These are phyloP conservation scores for Eurystomus gularis DNA, from an alignment of 2,113 vertebrate genomes.

Conservation along the genomic window DNA sequence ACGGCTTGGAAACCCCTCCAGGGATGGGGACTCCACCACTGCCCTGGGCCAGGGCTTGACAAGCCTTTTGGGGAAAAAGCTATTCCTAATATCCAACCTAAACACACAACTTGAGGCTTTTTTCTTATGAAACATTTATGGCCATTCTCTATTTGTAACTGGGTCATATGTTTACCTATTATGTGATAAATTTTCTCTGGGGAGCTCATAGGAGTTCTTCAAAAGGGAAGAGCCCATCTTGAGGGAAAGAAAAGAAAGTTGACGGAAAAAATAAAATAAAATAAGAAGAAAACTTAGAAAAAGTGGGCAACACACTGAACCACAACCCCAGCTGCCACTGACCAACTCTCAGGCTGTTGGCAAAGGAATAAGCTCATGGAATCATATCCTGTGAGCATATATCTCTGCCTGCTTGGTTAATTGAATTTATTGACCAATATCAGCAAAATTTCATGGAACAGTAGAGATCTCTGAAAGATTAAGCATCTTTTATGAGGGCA, in stretches of 20 bases:
- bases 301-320: neutral
- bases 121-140: neutral
- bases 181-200: neutral
- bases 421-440: neutral
- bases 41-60: neutral
- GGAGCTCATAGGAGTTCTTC: neutral
- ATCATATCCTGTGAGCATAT: neutral
- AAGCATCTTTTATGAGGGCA: neutral
- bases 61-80: neutral
- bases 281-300: neutral
- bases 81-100: neutral
- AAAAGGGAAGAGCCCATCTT: neutral
- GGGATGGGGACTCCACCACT: neutral
- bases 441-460: neutral
- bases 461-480: neutral
- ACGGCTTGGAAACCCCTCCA: neutral
- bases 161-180: neutral
- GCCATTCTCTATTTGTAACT: neutral
- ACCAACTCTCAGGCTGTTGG: neutral
- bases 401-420: neutral
- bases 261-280: neutral
- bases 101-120: neutral
- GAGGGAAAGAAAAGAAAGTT: neutral
- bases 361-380: neutral
- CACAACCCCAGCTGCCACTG: neutral